phyloP scores from a whole-genome alignment of 2,888 invertebrate genomes.

The Neria commutata region DNA sequence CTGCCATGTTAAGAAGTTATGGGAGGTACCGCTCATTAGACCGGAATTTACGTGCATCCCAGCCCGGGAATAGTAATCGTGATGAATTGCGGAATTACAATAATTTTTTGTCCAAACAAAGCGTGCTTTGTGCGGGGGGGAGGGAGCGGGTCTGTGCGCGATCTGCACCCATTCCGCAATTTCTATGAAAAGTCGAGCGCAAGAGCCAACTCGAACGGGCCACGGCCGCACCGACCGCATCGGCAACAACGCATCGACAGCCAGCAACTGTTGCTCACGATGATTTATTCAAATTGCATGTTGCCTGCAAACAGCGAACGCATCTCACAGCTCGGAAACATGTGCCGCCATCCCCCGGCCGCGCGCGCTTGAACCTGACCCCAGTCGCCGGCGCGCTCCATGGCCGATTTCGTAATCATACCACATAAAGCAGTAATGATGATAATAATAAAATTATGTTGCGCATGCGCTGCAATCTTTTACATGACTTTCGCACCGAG shows the following conservation, averaged over 20 bases:
- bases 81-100: constrained; percentile 55
- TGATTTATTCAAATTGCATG: constrained; percentile 58
- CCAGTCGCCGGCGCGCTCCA: neutral
- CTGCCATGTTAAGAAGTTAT: neutral
- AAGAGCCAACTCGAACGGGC: too few species aligned
- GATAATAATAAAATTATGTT: constrained; percentile 1
- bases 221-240: too few species aligned
- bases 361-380: neutral
- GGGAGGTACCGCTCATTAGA: neutral
- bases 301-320: constrained; percentile 19
- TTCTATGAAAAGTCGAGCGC: too few species aligned
- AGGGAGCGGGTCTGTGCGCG: neutral
- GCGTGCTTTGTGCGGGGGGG: constrained; percentile 31
- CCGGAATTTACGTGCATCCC: neutral
- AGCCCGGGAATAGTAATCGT: constrained; percentile 41
- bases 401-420: neutral
- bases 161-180: too few species aligned
- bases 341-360: neutral
- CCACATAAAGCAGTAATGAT: too few species aligned
- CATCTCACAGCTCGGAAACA: neutral
- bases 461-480: neutral
- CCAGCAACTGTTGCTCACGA: constrained; percentile 32
- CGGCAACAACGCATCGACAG: constrained; percentile 35
- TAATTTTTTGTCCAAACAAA: constrained; percentile 37
- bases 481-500: neutral